Evolutionary conservation across 2,113 vertebrate genomes (phyloP), one percentile per base, ranked within the genome.

Genomic region (Synodontis membranacea): DNA sequence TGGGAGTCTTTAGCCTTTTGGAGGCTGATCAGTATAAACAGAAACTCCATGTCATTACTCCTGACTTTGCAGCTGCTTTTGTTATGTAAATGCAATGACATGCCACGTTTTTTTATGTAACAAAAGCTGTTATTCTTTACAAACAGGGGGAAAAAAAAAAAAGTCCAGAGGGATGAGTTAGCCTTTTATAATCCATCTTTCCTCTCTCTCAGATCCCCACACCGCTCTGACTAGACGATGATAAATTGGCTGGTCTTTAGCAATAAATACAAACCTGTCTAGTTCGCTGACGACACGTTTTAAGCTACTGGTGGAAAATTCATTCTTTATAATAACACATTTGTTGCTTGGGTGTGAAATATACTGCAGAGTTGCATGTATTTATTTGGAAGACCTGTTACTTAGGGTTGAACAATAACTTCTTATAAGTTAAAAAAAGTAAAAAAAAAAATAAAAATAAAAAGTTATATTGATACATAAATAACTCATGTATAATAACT

Each of bases 161-260:
- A 91, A 54, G 75, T 91, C 72, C 62, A 75, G 88, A 93, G 86
- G 89, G 90, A 92, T 60, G 25, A 84, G 80, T 76, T 78, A 10
- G 81, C 64, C 64, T 84, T 89, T 84, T 88, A 87, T 91, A 84
- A 68, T 84, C 23, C 28, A 56, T 48, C 46, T 34, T 79, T 86
- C 25, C 76, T 80, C 84, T 80, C 84, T 88, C 60, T 86, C n/a
- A 86, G 88, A 86, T 78, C 83, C 85, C 48, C 39, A 70, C 80
- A 34, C n/a, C 12, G 80, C 66, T 54, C 83, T 70, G 15, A 76
- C 58, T 66, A 48, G 60, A 75, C 34, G 56, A 70, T 86, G 89
- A 92, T 84, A 82, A 50, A 91, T 84, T 64, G 66, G 31, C 74
- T 68, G 56, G 58, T 86, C 44, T 89, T 54, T 56, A 58, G 87